Base-by-base conservation (phyloP, 2,113 vertebrate species). In the Perccottus glenii region DNA sequence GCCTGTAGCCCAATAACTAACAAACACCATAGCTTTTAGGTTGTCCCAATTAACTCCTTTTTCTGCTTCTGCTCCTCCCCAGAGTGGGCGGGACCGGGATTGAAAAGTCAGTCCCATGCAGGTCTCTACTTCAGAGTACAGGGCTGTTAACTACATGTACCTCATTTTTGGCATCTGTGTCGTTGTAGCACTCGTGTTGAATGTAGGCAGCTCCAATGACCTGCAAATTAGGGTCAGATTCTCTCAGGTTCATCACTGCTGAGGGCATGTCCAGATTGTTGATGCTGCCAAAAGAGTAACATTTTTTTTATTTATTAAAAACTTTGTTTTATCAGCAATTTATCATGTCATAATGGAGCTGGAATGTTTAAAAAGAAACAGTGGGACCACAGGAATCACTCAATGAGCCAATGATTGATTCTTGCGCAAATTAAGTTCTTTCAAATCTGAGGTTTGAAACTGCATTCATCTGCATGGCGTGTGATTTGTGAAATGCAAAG, bases 141-240 rank as follows among this genome's bases (percentile, higher is more conserved):
- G 48, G 64, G 60, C 64, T 66, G 73, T 5, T 6, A 47, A 63
- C 52, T 62, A 80, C 49, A 51, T 16, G 5, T 91, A 99, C 97
- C 95, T 95, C 92, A 5, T 92, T 90, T 87, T 99, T 99, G 83
- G 97, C 93, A 0, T 90, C 82, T 0, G 35, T 86, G 3, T 96
- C 94, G 0, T 94, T 96, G 91, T 97, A 99, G 88, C 97, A 99
- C 42, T 92, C 93, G 77, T 99, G 97, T 77, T 98, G 97, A 78
- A 99, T 95, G 82, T 93, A 97, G 27, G 97, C 96, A 0, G 97
- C 95, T 0, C 96, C 97, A 56, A 98, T 86, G 48, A 95, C 94
- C 87, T 99, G 96, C 78, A 96, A 64, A n/a, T 91, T 93, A 55
- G 91, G 85, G 69, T 99, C 97, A 0, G 60, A 42, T 15, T 92